Conservation (phyloP, 2,113 vertebrate genomes). For the Muscicapa adusta region DNA sequence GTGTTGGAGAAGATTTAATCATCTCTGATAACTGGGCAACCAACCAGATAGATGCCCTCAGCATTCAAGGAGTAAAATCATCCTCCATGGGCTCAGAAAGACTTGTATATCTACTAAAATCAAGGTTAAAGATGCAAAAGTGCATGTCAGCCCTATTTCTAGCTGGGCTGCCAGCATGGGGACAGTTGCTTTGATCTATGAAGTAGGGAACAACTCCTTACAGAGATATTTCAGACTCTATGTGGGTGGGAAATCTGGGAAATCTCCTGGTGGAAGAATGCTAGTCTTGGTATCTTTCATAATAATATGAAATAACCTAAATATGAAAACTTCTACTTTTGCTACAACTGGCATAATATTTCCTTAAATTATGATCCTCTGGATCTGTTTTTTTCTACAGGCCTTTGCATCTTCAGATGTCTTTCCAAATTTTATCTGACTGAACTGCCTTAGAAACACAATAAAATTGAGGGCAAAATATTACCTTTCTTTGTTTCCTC, state of each 20-base stretch:
- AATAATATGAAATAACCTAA: slow-evolving; percentile 41
- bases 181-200: background rate
- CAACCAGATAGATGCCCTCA: background rate
- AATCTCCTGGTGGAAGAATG: slow-evolving; percentile 4
- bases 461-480: slow-evolving; percentile 2
- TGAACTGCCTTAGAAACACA: background rate
- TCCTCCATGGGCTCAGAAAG: background rate
- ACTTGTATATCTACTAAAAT: fast-evolving
- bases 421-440: slow-evolving; percentile 25
- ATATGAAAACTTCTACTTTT: slow-evolving; percentile 29
- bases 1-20: background rate
- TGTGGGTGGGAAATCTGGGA: slow-evolving; percentile 54
- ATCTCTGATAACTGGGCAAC: background rate
- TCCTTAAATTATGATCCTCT: background rate
- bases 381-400: slow-evolving; percentile 11
- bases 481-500: slow-evolving; percentile 17
- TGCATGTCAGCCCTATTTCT: background rate
- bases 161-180: background rate
- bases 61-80: background rate
- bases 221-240: background rate
- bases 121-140: background rate
- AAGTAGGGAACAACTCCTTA: background rate
- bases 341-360: slow-evolving; percentile 45
- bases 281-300: slow-evolving; percentile 19
- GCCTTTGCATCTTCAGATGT: background rate